Percentiles rank a stretch among this genome's conserved stretches.
Conservation (phyloP, 2,888 invertebrate genomes). For the Hedychridium roseum region DNA sequence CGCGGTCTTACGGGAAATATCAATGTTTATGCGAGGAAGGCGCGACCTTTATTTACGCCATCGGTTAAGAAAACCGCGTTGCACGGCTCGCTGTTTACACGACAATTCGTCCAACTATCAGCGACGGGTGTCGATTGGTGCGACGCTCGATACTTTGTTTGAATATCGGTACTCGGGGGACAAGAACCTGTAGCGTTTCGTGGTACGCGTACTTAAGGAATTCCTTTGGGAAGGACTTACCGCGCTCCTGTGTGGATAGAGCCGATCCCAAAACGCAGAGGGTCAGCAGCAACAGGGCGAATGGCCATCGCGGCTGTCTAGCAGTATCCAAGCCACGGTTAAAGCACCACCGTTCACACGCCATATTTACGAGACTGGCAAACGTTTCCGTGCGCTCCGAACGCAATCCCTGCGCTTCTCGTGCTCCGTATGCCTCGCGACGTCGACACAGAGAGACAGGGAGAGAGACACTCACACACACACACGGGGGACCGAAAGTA, state of each 20-base stretch:
- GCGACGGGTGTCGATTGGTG: too few species aligned
- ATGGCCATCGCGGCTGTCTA: slow-evolving; percentile 14
- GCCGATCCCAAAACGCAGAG: slow-evolving; percentile 26
- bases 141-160: too few species aligned
- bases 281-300: slow-evolving; percentile 22
- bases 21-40: too few species aligned
- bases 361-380: slow-evolving; percentile 35
- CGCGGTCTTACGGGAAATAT: too few species aligned
- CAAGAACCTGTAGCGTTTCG: too few species aligned
- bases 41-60: too few species aligned
- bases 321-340: slow-evolving; percentile 28
- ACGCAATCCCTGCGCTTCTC: slow-evolving; percentile 5
- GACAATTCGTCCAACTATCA: too few species aligned
- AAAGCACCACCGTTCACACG: slow-evolving; percentile 45
- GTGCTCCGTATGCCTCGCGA: slow-evolving; percentile 16
- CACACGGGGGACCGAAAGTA: neutral
- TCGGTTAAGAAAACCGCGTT: too few species aligned
- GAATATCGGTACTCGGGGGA: too few species aligned
- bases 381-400: slow-evolving; percentile 11
- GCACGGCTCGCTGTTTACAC: too few species aligned
- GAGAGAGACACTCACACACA: slow-evolving; percentile 10
- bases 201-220: too few species aligned
- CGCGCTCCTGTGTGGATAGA: slow-evolving; percentile 19
- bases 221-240: slow-evolving; percentile 36
- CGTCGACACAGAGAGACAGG: slow-evolving; percentile 10